Base-by-base conservation (phyloP, 2,797 vertebrate species). In the Avahi laniger region DNA sequence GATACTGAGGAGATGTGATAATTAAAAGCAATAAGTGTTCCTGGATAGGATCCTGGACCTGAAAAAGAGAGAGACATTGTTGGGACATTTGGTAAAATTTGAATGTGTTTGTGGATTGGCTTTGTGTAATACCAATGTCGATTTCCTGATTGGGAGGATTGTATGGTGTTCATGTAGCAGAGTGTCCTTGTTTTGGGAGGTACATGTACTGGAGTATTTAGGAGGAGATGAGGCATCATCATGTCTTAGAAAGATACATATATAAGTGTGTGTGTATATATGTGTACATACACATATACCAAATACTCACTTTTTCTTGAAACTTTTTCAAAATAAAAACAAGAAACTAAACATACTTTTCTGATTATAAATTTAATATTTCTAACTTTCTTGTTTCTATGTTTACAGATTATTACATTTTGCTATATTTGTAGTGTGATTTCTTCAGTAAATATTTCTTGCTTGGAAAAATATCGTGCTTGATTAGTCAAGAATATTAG, bases 401-500 rank as follows among this genome's bases (percentile, higher is more conserved):
- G 24, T 89, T 80, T 86, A 67, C 4, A 96, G 33, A 79, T 91
- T 48, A 76, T 43, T 97, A 46, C 14, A 63, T 86, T 83, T 85
- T 92, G 35, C 30, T 92, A 8, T 65, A 80, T 70, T 86, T 69
- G 3, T 86, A 61, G 24, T 86, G 12, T 79, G 80, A 75, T 83
- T 87, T 46, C 33, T 61, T 89, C 28, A 79, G 46, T 89, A 93
- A 48, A 87, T 95, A 67, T 59, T 65, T 93, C 26, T 41, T 92
- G 57, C 8, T 87, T 94, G 57, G 92, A 83, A 79, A 93, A 72
- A 52, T 78, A 89, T 8, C 46, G 4, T 94, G 41, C 35, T 86
- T 76, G 46, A 67, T 92, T 92, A 76, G 84, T n/a, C 11, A 88
- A 81, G 52, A 91, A 89, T 87, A 70, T 94, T 96, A 96, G 84